Conservation (phyloP, 2,797 vertebrate species). For the Pantherophis alleghaniensis region DNA sequence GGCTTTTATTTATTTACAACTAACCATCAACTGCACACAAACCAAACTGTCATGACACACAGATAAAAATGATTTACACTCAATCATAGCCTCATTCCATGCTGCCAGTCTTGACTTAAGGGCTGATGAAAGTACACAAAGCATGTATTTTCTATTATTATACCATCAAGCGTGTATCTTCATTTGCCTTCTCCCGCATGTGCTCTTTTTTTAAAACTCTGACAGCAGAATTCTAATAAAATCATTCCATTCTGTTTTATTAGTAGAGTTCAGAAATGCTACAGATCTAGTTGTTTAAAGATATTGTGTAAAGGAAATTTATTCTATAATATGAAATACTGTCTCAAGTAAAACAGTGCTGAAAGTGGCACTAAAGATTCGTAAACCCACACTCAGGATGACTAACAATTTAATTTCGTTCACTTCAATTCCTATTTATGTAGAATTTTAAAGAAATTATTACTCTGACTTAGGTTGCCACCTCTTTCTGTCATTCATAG, state of each 20-base stretch:
- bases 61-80: not conserved
- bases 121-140: not conserved
- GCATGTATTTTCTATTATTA: not conserved
- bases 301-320: not conserved
- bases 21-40: not conserved
- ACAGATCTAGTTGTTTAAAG: conserved; percentile 25
- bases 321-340: not conserved
- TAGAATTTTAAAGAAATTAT: not conserved
- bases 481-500: not conserved
- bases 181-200: not conserved
- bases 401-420: not conserved
- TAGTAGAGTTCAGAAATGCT: conserved; percentile 19
- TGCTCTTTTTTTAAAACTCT: not conserved
- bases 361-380: not conserved
- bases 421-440: not conserved
- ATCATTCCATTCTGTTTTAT: not conserved
- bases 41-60: not conserved
- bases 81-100: not conserved
- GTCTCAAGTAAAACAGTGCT: not conserved
- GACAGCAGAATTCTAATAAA: conserved; percentile 3
- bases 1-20: conserved; percentile 21
- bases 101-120: not conserved
- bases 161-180: not conserved
- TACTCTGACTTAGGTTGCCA: not conserved
- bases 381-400: not conserved